Base-by-base conservation (phyloP, 2,888 invertebrate species). In the Ferdinandea cuprea region DNA sequence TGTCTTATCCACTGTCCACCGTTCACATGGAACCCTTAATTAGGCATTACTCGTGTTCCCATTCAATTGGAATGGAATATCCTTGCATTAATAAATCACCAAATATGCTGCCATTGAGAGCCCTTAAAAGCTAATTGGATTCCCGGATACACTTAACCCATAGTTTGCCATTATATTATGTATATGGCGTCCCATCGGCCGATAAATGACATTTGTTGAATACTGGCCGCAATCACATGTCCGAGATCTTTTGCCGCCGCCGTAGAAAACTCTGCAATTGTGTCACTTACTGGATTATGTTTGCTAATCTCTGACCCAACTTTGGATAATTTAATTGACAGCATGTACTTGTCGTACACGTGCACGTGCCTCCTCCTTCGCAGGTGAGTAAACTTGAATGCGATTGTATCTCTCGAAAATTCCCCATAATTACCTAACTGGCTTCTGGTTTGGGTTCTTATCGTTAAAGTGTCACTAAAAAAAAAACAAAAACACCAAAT, bases 281-380 rank as follows among this genome's bases (percentile, higher is more conserved):
- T 74, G 80, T 48, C 73, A 79, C 66, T 73, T 73, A 52, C 61
- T 48, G 74, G 77, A 77, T 56, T 42, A 46, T 54, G 52, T 58
- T 68, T 59, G 59, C 68, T 61, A 68, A 68, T 50, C 28, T 46
- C 35, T 76, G 80, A 76, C 80, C 76, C 80, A 76, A 81, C 76
- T 81, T 76, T 76, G 76, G 80, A 81, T 76, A 81, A 81, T 81
- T 81, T 81, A 81, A 81, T 81, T 81, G 80, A 76, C 80, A 76
- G 40, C 76, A 37, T 19, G 40, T 42, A 35, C 28, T 15, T 13
- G 35, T 11, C 17, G 54, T 52, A 74, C 74, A 74, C 32, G 40
- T 76, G 59, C 59, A 61, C 21, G 48, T 11, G 35, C 37, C n/a
- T 21, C 19, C 13, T 13, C 40, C 21, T 40, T 25, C 32, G n/a